Percentiles rank a stretch among this genome's conserved stretches.
Evolutionary conservation across 2,888 invertebrate genomes (phyloP).

Genomic region (Xanthorhoe designata): DNA sequence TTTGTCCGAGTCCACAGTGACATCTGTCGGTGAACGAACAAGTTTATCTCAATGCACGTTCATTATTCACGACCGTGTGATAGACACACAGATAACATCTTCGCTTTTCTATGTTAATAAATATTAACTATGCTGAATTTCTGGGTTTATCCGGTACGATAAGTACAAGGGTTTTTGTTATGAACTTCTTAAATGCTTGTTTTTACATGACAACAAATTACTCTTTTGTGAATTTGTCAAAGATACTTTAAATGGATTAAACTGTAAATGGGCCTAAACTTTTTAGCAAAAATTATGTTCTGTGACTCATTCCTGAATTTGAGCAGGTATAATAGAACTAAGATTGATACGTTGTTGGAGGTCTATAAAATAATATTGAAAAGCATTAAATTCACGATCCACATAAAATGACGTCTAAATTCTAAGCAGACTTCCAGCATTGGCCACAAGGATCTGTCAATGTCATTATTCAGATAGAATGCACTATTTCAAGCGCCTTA

Average conservation of each 20-base stretch:
- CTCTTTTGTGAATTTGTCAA: no score
- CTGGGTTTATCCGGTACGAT: no score
- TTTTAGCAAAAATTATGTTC: no score
- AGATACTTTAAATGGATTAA: no score
- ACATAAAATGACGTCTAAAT: conserved; percentile 28
- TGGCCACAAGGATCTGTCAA: conserved; percentile 32
- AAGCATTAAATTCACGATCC: conserved; percentile 21
- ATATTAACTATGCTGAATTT: conserved; percentile 15
- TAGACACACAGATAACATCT: conserved; percentile 41
- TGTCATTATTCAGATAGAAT: conserved; percentile 35
- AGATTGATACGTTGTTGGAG: not conserved
- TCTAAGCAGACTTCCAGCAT: conserved; percentile 18
- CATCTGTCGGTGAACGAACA: conserved; percentile 71
- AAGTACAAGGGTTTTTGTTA: no score
- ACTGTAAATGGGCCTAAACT: no score
- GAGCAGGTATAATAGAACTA: no score
- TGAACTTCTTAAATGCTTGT: no score
- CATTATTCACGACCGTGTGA: conserved; percentile 67
- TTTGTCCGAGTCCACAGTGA: conserved; percentile 70
- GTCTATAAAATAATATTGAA: not conserved
- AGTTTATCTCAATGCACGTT: conserved; percentile 68
- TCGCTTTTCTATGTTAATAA: conserved; percentile 30
- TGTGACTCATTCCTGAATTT: no score
- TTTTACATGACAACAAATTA: no score
- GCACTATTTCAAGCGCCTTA: conserved; percentile 35